Conservation (phyloP, 2,888 invertebrate species). For the Dastarcus helophoroides region DNA sequence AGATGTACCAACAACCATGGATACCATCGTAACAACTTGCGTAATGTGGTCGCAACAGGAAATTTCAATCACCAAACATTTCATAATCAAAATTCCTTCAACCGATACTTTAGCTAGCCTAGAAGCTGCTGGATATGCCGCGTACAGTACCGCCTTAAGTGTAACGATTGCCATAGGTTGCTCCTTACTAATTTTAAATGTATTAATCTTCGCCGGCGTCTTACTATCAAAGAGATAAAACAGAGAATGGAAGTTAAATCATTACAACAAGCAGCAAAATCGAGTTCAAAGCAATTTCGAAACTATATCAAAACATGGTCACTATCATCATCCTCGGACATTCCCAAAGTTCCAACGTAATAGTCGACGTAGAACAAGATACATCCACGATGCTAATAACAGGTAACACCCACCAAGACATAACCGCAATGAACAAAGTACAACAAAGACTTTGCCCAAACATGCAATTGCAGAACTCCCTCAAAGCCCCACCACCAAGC, state of each 20-base stretch:
- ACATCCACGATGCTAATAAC: conserved; percentile 46
- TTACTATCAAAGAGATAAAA: conserved; percentile 73
- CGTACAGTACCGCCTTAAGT: conserved; percentile 64
- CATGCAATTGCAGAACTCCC: conserved; percentile 37
- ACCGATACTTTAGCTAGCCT: conserved; percentile 67
- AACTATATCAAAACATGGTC: conserved; percentile 69
- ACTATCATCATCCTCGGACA: conserved; percentile 68
- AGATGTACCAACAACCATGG: conserved; percentile 55
- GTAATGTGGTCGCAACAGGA: conserved; percentile 44
- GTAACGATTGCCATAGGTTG: conserved; percentile 75
- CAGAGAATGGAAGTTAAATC: conserved; percentile 67
- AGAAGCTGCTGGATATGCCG: conserved; percentile 67
- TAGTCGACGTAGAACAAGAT: conserved; percentile 74
- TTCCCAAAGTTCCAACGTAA: conserved; percentile 67
- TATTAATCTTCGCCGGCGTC: conserved; percentile 73
- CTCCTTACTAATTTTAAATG: conserved; percentile 67
- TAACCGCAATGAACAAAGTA: conserved; percentile 43
- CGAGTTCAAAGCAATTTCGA: conserved; percentile 54
- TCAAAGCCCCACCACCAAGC: conserved; percentile 51
- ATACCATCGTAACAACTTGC: conserved; percentile 60
- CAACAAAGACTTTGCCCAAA: conserved; percentile 43
- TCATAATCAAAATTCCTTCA: conserved; percentile 49
- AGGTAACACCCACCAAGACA: conserved; percentile 43
- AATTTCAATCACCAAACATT: conserved; percentile 43
- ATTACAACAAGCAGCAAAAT: conserved; percentile 64